A percentile compares a stretch with the other conserved stretches of the same genome.
Conservation (phyloP, 2,888 invertebrate species). For the Geotrupes spiniger region DNA sequence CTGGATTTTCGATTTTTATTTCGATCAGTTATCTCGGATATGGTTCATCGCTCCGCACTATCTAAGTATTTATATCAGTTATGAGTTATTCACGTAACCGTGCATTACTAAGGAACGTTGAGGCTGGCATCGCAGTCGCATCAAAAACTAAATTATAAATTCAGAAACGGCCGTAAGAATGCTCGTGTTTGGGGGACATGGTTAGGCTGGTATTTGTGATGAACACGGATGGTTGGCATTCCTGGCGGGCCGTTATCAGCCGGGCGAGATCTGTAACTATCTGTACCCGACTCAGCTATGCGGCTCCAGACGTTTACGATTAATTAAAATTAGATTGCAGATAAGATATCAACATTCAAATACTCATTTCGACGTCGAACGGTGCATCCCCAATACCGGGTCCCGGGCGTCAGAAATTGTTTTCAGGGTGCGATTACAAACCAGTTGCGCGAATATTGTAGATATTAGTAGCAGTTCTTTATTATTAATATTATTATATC, state of each 20-base stretch:
- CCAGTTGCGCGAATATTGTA: too few relatives aligned
- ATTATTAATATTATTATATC: too few relatives aligned
- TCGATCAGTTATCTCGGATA: too few relatives aligned
- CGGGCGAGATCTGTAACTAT: conserved; percentile 40
- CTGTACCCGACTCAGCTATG: conserved; percentile 41
- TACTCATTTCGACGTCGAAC: conserved; percentile 8
- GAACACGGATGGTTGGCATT: conserved; percentile 44
- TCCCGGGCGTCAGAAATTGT: too few relatives aligned
- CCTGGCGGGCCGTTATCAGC: conserved; percentile 39
- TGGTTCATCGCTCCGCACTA: too few relatives aligned
- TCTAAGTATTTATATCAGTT: not conserved
- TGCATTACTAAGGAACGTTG: not conserved
- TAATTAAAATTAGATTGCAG: conserved; percentile 47
- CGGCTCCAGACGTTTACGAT: conserved; percentile 44
- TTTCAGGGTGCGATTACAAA: too few relatives aligned
- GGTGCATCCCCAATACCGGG: too few relatives aligned
- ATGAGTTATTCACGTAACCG: not conserved
- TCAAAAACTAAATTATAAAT: conserved; percentile 27
- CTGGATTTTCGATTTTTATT: too few relatives aligned
- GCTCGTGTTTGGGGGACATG: conserved; percentile 29
- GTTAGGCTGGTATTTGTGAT: conserved; percentile 43
- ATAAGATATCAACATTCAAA: conserved; percentile 38
- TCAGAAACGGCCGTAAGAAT: conserved; percentile 25
- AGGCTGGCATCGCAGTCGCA: conserved; percentile 4
- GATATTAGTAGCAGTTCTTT: too few relatives aligned